Evolutionary conservation across 2,113 vertebrate genomes (phyloP).

Genomic region (Porphyrio hochstetteri): DNA sequence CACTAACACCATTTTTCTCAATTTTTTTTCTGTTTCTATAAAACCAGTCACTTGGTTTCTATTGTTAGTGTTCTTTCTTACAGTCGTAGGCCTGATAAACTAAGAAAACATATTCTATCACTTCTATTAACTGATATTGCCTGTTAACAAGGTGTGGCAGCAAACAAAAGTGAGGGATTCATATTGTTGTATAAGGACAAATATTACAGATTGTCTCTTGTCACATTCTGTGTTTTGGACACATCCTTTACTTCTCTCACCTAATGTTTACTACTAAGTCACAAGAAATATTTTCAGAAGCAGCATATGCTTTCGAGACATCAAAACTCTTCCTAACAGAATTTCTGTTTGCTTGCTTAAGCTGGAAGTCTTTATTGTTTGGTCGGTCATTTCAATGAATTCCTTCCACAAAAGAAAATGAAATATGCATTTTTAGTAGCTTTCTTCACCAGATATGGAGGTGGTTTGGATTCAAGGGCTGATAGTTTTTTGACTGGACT

Average conservation of each 20-base stretch:
- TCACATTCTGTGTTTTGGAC: not conserved
- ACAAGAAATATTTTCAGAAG: not conserved
- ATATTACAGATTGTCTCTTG: not conserved
- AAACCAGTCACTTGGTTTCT: not conserved
- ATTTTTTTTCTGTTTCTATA: not conserved
- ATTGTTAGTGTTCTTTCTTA: not conserved
- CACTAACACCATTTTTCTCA: not conserved
- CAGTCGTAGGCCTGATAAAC: not conserved
- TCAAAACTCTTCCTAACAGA: not conserved
- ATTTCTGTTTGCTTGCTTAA: not conserved
- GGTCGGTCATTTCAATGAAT: conserved; percentile 37
- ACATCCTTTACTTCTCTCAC: not conserved
- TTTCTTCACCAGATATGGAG: conserved; percentile 60
- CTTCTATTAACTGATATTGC: not conserved
- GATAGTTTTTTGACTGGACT: conserved; percentile 62
- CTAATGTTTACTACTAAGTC: conserved; percentile 13
- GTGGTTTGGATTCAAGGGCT: conserved; percentile 40
- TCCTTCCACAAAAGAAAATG: conserved; percentile 49
- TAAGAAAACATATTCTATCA: not conserved
- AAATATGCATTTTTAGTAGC: conserved; percentile 29
- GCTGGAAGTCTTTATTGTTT: conserved; percentile 44
- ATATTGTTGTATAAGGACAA: not conserved
- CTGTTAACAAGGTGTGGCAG: not conserved
- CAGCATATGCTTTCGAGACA: not conserved
- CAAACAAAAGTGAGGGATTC: not conserved